These are phyloP conservation scores for Rhea americana DNA, from an alignment of 2,113 vertebrate species.

Conservation along the genomic window DNA sequence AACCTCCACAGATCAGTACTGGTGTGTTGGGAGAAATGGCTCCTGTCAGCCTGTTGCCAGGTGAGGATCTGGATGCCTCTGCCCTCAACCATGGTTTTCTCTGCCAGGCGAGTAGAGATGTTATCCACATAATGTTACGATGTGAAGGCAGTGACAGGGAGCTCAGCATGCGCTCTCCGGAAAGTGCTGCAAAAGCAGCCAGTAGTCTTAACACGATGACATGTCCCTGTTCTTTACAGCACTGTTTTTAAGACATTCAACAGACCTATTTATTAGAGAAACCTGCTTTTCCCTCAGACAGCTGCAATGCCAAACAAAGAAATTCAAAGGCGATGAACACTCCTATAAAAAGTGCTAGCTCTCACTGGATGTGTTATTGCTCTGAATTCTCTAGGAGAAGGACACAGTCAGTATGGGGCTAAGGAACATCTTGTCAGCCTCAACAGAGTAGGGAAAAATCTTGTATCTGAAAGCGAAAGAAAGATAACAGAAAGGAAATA, in stretches of 20 bases:
- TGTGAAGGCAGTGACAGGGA: background rate
- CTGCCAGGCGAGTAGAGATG: background rate
- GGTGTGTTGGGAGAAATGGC: background rate
- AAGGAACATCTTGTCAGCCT: background rate
- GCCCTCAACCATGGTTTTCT: background rate
- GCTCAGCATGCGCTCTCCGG: background rate
- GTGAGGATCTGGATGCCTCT: background rate
- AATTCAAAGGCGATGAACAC: background rate
- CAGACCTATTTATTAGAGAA: background rate
- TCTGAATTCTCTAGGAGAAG: background rate
- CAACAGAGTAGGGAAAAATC: background rate
- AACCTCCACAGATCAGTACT: background rate
- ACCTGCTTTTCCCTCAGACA: background rate
- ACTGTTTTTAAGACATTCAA: background rate
- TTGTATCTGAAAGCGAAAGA: background rate
- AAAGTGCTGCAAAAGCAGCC: background rate
- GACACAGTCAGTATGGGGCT: background rate
- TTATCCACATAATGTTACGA: background rate
- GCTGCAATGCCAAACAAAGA: background rate
- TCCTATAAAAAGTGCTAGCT: background rate
- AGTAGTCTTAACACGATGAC: background rate
- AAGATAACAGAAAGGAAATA: background rate
- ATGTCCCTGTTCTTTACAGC: background rate
- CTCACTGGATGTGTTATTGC: background rate
- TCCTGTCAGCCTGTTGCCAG: background rate